These are phyloP conservation scores for Neoniphon sammara DNA, from an alignment of 2,797 vertebrate species.

Conservation along the genomic window DNA sequence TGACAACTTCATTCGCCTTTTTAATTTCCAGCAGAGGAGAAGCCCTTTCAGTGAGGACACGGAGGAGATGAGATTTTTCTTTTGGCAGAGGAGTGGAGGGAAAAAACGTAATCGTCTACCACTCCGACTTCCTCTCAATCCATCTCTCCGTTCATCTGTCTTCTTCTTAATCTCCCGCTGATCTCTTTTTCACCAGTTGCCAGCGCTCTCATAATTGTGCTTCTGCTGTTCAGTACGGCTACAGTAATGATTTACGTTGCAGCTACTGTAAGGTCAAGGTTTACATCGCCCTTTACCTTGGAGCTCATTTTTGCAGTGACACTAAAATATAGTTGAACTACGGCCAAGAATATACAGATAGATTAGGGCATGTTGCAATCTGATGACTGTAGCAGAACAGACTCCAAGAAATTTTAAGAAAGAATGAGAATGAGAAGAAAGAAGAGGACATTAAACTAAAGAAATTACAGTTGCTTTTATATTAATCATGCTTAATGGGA, in stretches of 20 bases:
- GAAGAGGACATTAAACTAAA: neutral
- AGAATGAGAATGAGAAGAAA: too few species aligned
- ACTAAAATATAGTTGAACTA: neutral
- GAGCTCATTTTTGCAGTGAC: slow-evolving; percentile 3
- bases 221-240: slow-evolving; percentile 2
- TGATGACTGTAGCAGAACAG: neutral
- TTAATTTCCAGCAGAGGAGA: slow-evolving; percentile 57
- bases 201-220: neutral
- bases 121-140: slow-evolving; percentile 54
- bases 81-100: slow-evolving; percentile 40
- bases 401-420: slow-evolving; percentile 1
- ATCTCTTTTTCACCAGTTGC: slow-evolving; percentile 23
- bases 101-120: slow-evolving; percentile 48
- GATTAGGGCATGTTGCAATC: neutral
- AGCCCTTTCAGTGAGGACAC: slow-evolving; percentile 33
- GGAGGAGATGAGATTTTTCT: slow-evolving; percentile 56
- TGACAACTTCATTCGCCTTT: slow-evolving; percentile 54
- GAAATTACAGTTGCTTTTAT: slow-evolving; percentile 13
- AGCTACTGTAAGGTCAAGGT: slow-evolving; percentile 41
- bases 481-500: slow-evolving; percentile 48
- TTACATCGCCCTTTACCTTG: slow-evolving; percentile 6
- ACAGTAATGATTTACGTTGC: slow-evolving; percentile 26
- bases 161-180: slow-evolving; percentile 44
- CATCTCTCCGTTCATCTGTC: slow-evolving; percentile 49
- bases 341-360: neutral